Conservation (phyloP, 2,113 vertebrate species). For the Pluvialis apricaria region DNA sequence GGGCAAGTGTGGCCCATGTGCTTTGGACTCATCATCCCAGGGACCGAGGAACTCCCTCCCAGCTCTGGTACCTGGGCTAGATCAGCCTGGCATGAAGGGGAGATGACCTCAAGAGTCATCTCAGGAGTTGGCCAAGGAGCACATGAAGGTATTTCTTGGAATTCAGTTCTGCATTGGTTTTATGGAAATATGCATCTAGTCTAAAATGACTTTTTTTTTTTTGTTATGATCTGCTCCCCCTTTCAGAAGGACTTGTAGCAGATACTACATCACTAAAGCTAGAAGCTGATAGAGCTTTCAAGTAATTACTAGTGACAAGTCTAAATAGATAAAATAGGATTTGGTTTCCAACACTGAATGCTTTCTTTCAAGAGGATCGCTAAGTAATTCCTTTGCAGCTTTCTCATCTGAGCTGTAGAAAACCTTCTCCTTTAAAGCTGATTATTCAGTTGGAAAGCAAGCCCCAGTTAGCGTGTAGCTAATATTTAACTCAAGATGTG, state of each 20-base stretch:
- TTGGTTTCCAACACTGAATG: not conserved
- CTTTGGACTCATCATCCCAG: not conserved
- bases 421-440: constrained; percentile 13
- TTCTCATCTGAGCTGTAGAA: not conserved
- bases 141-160: not conserved
- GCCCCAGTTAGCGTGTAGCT: not conserved
- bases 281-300: constrained; percentile 8
- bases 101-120: not conserved
- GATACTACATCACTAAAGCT: not conserved
- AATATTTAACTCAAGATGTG: not conserved
- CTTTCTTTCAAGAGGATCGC: constrained; percentile 3
- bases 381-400: not conserved
- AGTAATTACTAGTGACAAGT: constrained; percentile 4
- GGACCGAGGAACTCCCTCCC: not conserved
- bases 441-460: constrained; percentile 19
- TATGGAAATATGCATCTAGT: not conserved
- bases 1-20: not conserved
- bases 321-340: constrained; percentile 27
- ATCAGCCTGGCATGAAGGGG: not conserved
- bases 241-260: not conserved
- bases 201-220: not conserved
- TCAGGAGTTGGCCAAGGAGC: not conserved
- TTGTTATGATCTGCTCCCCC: not conserved
- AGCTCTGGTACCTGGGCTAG: not conserved
- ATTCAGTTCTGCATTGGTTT: not conserved